phyloP scores from a whole-genome alignment of 2,888 invertebrate genomes.

The Tribolium freemani region DNA sequence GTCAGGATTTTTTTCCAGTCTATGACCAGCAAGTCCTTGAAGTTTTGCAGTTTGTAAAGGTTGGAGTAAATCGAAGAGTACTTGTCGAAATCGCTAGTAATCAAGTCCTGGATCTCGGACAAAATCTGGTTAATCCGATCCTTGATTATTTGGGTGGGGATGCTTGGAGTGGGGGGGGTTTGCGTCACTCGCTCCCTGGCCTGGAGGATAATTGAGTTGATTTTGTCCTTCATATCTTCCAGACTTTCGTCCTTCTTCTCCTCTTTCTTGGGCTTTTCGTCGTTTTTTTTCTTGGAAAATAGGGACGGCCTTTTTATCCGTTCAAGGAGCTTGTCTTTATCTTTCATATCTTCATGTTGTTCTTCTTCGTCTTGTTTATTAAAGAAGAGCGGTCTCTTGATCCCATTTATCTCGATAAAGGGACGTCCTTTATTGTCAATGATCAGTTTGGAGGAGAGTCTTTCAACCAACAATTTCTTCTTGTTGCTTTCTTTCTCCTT shows the following conservation, averaged over 20 bases:
- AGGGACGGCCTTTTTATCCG: too few species aligned
- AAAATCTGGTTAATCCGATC: conserved; percentile 59
- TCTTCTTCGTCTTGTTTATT: conserved; percentile 35
- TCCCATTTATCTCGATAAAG: conserved; percentile 60
- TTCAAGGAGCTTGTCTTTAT: not conserved
- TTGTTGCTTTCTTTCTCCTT: conserved; percentile 40
- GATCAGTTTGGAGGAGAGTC: conserved; percentile 59
- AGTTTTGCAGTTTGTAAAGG: conserved; percentile 58
- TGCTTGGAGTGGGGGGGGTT: not conserved
- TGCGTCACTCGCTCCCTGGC: conserved; percentile 50
- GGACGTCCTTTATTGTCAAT: conserved; percentile 60
- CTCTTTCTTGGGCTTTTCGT: not conserved
- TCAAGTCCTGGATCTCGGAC: conserved; percentile 58
- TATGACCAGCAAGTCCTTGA: conserved; percentile 58
- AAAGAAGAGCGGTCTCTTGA: conserved; percentile 56
- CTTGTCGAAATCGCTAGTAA: conserved; percentile 57
- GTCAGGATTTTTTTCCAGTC: conserved; percentile 62
- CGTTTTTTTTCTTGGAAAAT: too few species aligned
- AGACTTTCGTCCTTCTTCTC: conserved; percentile 17
- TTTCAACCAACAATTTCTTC: conserved; percentile 54
- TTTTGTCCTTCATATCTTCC: conserved; percentile 50
- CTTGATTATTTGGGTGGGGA: conserved; percentile 58
- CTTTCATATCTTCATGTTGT: not conserved
- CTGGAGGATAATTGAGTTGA: conserved; percentile 56
- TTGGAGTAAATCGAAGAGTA: conserved; percentile 59